Evolutionary conservation across 2,113 vertebrate species (phyloP).

Genomic region (Tringa solitaria): DNA sequence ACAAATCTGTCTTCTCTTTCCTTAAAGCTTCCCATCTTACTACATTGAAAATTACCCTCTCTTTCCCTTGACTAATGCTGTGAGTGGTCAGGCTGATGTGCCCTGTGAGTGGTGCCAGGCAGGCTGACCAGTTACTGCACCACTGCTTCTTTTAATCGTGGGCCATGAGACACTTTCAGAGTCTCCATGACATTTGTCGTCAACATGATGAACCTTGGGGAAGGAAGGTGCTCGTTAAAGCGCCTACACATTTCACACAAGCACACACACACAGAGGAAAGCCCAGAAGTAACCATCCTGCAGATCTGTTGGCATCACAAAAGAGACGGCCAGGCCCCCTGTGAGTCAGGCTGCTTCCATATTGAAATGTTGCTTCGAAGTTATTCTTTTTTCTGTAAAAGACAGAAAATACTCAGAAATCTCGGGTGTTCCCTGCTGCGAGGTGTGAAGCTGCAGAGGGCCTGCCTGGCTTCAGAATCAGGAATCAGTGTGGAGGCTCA

Average conservation of each 20-base stretch:
- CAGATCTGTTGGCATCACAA: neutral
- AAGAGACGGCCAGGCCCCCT: neutral
- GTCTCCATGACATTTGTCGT: neutral
- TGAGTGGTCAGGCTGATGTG: neutral
- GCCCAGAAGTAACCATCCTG: neutral
- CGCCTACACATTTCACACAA: neutral
- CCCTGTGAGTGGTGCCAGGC: neutral
- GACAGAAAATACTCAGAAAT: neutral
- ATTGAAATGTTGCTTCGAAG: neutral
- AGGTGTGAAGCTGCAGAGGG: neutral
- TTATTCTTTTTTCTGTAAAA: neutral
- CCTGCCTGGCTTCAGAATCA: neutral
- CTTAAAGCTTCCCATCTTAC: neutral
- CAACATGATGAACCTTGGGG: neutral
- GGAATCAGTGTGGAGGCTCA: neutral
- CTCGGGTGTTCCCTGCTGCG: neutral
- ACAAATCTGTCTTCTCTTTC: neutral
- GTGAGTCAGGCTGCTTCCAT: neutral
- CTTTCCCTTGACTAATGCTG: neutral
- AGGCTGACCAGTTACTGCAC: neutral
- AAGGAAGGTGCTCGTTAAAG: neutral
- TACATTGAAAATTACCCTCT: neutral
- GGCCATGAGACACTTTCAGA: neutral
- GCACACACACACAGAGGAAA: neutral
- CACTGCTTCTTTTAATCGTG: neutral